Base-by-base conservation (phyloP, 2,888 invertebrate species). In the Nephrotoma appendiculata region DNA sequence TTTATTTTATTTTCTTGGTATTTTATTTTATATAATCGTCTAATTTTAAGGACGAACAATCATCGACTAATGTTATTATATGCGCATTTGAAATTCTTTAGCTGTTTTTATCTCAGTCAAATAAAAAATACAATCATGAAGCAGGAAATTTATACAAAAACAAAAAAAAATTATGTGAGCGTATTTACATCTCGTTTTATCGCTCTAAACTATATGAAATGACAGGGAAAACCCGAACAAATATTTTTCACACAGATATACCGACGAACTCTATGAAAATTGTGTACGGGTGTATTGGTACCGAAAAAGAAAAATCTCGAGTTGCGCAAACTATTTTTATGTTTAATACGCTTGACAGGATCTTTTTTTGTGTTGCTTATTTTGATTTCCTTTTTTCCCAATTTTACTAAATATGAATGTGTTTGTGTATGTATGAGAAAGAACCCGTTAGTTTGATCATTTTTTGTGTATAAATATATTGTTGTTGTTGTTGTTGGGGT, bases 11-110 rank as follows among this genome's bases (percentile, higher is more conserved):
- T 86, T 71, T 85, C 42, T 85, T 15, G n/a, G 31, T 43, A 43
- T 86, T 86, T 87, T 86, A 42, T 31, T 83, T 44, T 83, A 48
- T 86, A 44, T 86, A 86, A 71, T 44, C 87, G 87, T 86, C 87
- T 87, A 88, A 88, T 89, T 89, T 88, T 89, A 89, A 88, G 89
- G 89, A 89, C 90, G 90, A 89, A 90, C 90, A 89, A 89, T 89
- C 89, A 89, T 90, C 89, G 89, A 90, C 90, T 90, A 89, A 90
- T 89, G 89, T 89, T 86, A 44, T 85, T 44, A 85, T 85, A 85
- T 85, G 85, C 85, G 85, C 85, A 43, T 84, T 84, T 42, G 71
- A 71, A 71, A 71, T 71, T 71, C 84, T 41, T 84, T 84, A 84
- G 43, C 84, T 84, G 43, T 84, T 84, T 84, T 84, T 84, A 84